Percentiles rank a stretch among this genome's conserved stretches.
phyloP scores from a whole-genome alignment of 2,797 vertebrate species.

The Oryzias dopingdopingensis region DNA sequence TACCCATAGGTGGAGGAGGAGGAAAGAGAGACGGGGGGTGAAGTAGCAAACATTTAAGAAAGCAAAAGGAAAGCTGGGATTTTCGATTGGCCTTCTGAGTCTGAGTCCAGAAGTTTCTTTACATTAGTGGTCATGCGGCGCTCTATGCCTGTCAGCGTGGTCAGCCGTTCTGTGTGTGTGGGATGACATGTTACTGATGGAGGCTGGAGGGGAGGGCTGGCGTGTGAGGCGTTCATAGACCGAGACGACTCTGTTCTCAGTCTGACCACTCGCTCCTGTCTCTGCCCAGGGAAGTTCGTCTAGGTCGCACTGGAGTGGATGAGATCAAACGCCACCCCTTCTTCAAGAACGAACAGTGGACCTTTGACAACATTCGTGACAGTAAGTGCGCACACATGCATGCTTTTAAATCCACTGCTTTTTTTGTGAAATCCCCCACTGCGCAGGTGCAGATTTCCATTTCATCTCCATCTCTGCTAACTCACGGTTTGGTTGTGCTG shows the following conservation, averaged over 20 bases:
- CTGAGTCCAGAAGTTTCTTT: conserved; percentile 24
- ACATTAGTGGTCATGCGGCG: conserved; percentile 47
- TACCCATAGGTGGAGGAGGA: conserved; percentile 51
- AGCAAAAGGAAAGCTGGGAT: conserved; percentile 6
- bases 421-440: not conserved
- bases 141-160: conserved; percentile 56
- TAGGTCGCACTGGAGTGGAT: conserved; percentile 84
- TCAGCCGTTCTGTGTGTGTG: conserved; percentile 45
- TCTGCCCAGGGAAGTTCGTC: conserved; percentile 88
- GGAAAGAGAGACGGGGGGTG: conserved; percentile 23
- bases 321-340: conserved; percentile 93
- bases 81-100: no score
- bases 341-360: conserved; percentile 97
- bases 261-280: conserved; percentile 50
- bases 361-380: conserved; percentile 94
- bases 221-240: conserved; percentile 30
- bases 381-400: conserved; percentile 81
- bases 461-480: conserved; percentile 26
- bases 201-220: conserved; percentile 24
- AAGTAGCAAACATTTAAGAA: conserved; percentile 12
- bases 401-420: conserved; percentile 3
- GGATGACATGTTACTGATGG: conserved; percentile 51
- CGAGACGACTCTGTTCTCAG: conserved; percentile 35
- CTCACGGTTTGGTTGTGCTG: conserved; percentile 3
- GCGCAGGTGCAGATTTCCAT: conserved; percentile 19